Percentiles rank a stretch among this genome's conserved stretches.
Evolutionary conservation across 2,797 vertebrate species (phyloP).

Genomic region (Microtus agrestis): DNA sequence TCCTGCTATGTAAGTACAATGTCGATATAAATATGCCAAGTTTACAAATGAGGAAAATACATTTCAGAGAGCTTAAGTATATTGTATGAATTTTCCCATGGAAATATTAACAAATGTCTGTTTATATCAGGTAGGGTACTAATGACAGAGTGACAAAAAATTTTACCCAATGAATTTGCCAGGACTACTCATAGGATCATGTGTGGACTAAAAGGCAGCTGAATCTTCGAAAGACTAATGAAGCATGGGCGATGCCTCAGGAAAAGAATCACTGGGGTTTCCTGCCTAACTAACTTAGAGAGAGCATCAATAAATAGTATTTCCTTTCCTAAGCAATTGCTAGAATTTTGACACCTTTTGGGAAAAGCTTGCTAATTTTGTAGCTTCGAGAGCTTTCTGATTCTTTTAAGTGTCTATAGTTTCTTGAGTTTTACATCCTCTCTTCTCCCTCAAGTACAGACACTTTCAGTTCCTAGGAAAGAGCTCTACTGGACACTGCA

Average conservation of each 20-base stretch:
- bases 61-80: neutral
- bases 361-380: neutral
- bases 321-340: neutral
- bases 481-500: neutral
- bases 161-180: neutral
- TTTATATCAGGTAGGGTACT: neutral
- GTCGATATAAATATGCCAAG: neutral
- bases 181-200: neutral
- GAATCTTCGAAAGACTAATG: neutral
- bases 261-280: neutral
- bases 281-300: neutral
- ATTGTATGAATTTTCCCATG: neutral
- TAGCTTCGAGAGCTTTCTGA: neutral
- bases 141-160: neutral
- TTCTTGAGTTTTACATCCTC: neutral
- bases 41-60: conserved; percentile 24
- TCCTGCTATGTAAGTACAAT: conserved; percentile 2
- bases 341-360: neutral
- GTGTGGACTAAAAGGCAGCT: neutral
- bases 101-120: neutral
- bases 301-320: neutral
- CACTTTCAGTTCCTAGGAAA: too few relatives aligned
- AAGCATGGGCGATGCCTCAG: neutral
- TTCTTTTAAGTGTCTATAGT: neutral
- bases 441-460: neutral